Evolutionary conservation across 2,888 invertebrate genomes (phyloP).

Genomic region (Drosophila neotestacea): DNA sequence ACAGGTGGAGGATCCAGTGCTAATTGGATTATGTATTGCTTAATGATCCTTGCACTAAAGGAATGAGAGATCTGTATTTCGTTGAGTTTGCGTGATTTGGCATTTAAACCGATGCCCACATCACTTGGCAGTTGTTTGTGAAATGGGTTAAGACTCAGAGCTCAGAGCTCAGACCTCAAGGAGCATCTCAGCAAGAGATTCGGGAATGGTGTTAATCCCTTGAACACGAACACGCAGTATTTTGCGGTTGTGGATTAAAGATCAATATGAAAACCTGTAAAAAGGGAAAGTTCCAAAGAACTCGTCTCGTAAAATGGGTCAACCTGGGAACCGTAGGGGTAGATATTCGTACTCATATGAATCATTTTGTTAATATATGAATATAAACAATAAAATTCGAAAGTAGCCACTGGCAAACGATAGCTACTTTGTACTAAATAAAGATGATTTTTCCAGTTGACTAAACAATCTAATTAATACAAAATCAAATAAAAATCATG

Average conservation of each 20-base stretch:
- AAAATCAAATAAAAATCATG: constrained; percentile 29
- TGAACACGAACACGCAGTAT: constrained; percentile 37
- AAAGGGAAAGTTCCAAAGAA: constrained; percentile 49
- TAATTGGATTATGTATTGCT: constrained; percentile 78
- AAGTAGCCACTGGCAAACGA: background rate
- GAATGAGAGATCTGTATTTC: constrained; percentile 2
- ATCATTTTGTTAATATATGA: constrained; percentile 9
- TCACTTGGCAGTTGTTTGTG: constrained; percentile 49
- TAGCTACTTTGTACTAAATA: constrained; percentile 11
- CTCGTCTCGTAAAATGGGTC: constrained; percentile 32
- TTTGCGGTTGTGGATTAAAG: constrained; percentile 43
- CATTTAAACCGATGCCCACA: constrained; percentile 40
- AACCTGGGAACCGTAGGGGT: constrained; percentile 15
- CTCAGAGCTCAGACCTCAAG: background rate
- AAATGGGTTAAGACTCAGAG: constrained; percentile 44
- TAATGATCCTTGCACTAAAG: constrained; percentile 65
- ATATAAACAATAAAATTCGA: background rate
- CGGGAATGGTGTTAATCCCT: constrained; percentile 50
- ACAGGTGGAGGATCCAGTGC: constrained; percentile 72
- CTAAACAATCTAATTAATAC: constrained; percentile 58
- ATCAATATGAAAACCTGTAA: constrained; percentile 4
- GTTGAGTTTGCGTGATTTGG: constrained; percentile 59
- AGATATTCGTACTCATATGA: constrained; percentile 14
- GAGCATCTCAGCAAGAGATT: constrained; percentile 16
- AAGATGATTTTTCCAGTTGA: constrained; percentile 49